Base-by-base conservation (phyloP, 1,140 invertebrate genomes). In the Andrena cerasifolii region DNA sequence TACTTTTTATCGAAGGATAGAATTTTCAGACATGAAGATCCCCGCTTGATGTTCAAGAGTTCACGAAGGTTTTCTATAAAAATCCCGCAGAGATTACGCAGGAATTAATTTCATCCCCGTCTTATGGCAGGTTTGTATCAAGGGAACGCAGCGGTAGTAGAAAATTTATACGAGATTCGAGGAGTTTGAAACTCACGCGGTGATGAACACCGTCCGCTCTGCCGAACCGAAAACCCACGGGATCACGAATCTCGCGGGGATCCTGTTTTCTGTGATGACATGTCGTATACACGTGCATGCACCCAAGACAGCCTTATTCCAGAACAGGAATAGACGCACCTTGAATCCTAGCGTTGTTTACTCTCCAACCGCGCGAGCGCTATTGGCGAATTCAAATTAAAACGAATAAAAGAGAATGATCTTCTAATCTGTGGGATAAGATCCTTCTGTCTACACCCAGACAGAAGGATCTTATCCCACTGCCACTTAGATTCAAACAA, bases 111-210 rank as follows among this genome's bases (percentile, higher is more conserved):
- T 71, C 24, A 70, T 24, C 72, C 47, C 24, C 18, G 40, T 24
- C 56, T 59, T 24, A 33, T 31, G 40, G 14, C 31, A 70, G 31
- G 31, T 51, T 40, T 21, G 26, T 53, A 61, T 45, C n/a, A 14
- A n/a, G 24, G 45, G 58, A 43, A 61, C 45, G 56, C 28, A 26
- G 12, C 33, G 79, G n/a, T 45, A 67, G 58, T 72, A 70, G 65
- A 82, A 84, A 78, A 83, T 84, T 83, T 83, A 78, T 80, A 83
- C 81, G 71, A 83, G 81, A 84, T 79, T 75, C 77, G 49, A 79
- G 28, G 80, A 70, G 80, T 71, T 84, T 79, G 14, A 54, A 75
- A 54, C 68, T 72, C 68, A 72, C 76, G 76, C 56, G 36, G 56
- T 56, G 49, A 73, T 70, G 59, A 73, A 36, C 76, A 72, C 21